Evolutionary conservation across 1,140 invertebrate genomes (phyloP).

Genomic region (Drosophila biarmipes): DNA sequence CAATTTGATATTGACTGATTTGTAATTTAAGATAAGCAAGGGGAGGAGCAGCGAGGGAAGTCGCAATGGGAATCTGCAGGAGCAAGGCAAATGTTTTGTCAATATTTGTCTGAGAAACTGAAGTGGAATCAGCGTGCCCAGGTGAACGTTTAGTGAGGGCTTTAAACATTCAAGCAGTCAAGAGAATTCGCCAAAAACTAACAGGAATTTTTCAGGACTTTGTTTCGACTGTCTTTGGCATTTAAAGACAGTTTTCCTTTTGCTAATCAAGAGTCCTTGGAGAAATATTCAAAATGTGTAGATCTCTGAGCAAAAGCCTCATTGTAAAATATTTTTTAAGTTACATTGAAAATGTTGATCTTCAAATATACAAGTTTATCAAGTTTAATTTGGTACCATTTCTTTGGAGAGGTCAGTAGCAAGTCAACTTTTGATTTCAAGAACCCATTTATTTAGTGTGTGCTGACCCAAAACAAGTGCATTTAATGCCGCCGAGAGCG

Average conservation of each 20-base stretch:
- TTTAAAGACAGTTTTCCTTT: not conserved
- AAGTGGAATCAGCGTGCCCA: conserved; percentile 18
- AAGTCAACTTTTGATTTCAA: not conserved
- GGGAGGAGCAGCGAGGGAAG: conserved; percentile 33
- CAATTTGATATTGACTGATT: conserved; percentile 79
- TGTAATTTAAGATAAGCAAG: conserved; percentile 82
- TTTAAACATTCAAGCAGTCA: conserved; percentile 11
- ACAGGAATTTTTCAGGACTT: not conserved
- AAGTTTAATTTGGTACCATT: too few relatives aligned
- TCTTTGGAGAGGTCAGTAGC: too few relatives aligned
- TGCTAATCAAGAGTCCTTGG: too few relatives aligned
- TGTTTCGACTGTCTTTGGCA: not conserved
- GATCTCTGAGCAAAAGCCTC: too few relatives aligned
- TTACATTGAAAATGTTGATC: too few relatives aligned
- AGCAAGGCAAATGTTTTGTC: conserved; percentile 72
- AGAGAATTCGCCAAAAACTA: not conserved
- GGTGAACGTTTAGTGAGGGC: conserved; percentile 31
- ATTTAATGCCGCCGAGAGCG: conserved; percentile 5
- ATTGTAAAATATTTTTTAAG: too few relatives aligned
- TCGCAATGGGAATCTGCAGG: conserved; percentile 14
- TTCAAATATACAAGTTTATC: too few relatives aligned
- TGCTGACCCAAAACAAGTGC: not conserved
- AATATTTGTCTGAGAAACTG: conserved; percentile 63
- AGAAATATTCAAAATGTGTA: too few relatives aligned
- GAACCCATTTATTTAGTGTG: not conserved